Conservation (phyloP, 2,113 vertebrate species). For the Pterocles orientalis region DNA sequence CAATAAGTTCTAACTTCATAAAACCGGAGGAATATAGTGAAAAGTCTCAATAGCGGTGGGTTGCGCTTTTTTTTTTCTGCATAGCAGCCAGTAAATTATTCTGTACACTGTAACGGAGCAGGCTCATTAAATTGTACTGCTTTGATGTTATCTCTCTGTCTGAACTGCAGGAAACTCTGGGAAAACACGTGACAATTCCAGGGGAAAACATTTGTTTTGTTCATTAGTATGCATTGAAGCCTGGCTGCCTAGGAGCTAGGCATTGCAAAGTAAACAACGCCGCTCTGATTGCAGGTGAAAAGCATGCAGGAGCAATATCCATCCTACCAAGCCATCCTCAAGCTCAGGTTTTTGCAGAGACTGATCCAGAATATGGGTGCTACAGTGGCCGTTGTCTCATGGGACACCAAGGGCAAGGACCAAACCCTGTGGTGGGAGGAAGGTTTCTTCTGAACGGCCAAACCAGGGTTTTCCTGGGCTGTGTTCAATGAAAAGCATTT, state of each 20-base stretch:
- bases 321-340: background rate
- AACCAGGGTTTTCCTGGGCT: background rate
- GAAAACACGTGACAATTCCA: slow-evolving; percentile 1
- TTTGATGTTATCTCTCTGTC: slow-evolving; percentile 50
- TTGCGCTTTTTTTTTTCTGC: background rate
- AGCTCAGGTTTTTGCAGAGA: background rate
- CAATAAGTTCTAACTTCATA: background rate
- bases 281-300: slow-evolving; percentile 7
- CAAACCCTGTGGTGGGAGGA: background rate
- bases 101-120: background rate
- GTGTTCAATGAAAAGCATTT: background rate
- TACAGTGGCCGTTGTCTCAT: background rate
- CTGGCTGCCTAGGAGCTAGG: slow-evolving; percentile 10
- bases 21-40: background rate
- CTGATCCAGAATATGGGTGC: background rate
- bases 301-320: background rate
- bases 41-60: background rate
- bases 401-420: background rate
- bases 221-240: slow-evolving; percentile 24
- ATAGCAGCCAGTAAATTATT: background rate
- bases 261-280: background rate
- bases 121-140: slow-evolving; percentile 24
- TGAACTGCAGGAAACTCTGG: slow-evolving; percentile 21
- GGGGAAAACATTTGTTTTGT: slow-evolving; percentile 51
- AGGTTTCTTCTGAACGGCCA: background rate